These are phyloP conservation scores for Conger conger DNA, from an alignment of 2,113 vertebrate genomes.

Conservation along the genomic window DNA sequence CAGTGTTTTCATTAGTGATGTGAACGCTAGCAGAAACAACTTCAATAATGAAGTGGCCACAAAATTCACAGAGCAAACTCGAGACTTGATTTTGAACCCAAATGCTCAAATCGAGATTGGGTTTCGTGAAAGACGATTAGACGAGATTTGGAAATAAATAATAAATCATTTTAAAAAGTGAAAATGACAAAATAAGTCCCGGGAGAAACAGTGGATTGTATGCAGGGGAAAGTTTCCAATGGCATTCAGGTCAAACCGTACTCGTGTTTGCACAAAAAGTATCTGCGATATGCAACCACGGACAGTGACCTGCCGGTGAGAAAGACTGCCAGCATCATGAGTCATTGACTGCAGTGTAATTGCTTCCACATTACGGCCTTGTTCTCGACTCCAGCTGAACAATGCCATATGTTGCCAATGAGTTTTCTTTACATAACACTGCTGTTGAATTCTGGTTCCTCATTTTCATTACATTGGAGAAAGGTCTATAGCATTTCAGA, in stretches of 20 bases:
- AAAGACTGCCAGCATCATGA: slow-evolving; percentile 68
- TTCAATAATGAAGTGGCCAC: not conserved
- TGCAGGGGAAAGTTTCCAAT: not conserved
- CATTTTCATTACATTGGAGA: slow-evolving; percentile 41
- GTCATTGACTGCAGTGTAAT: slow-evolving; percentile 70
- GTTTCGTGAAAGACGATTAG: too few relatives aligned
- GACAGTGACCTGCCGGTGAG: slow-evolving; percentile 59
- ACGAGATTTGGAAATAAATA: too few relatives aligned
- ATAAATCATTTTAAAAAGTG: too few relatives aligned
- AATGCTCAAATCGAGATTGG: too few relatives aligned
- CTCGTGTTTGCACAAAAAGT: slow-evolving; percentile 11
- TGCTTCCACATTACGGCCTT: slow-evolving; percentile 70
- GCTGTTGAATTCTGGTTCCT: slow-evolving; percentile 66
- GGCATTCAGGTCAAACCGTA: not conserved
- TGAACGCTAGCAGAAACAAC: not conserved
- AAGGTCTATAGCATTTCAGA: not conserved
- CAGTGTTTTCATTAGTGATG: not conserved
- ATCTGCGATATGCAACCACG: not conserved
- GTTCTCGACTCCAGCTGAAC: slow-evolving; percentile 55
- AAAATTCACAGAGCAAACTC: not conserved
- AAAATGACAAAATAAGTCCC: too few relatives aligned
- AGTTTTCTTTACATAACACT: slow-evolving; percentile 62
- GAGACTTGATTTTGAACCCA: not conserved
- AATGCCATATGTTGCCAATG: slow-evolving; percentile 58
- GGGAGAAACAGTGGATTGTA: too few relatives aligned